Conservation (phyloP, 2,113 vertebrate genomes). For the Probosciger aterrimus region DNA sequence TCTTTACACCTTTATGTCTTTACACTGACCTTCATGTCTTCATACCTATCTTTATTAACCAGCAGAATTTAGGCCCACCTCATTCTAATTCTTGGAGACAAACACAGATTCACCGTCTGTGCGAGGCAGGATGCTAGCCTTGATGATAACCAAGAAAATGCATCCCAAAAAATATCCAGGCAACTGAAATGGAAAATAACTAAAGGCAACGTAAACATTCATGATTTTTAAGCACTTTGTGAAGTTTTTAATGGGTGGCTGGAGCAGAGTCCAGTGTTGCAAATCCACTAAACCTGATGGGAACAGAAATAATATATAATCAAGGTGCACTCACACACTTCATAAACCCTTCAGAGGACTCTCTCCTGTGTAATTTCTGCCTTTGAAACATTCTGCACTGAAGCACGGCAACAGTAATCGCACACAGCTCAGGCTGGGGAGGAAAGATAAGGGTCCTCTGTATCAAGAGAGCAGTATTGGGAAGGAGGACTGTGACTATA, state of each 20-base stretch:
- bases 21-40: not conserved
- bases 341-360: not conserved
- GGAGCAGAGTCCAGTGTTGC: not conserved
- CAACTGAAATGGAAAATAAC: not conserved
- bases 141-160: not conserved
- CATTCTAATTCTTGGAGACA: not conserved
- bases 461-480: not conserved
- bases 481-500: not conserved
- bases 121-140: not conserved
- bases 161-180: not conserved
- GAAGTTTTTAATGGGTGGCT: not conserved
- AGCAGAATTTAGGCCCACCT: not conserved
- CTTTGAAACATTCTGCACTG: not conserved
- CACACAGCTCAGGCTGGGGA: not conserved
- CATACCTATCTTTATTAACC: not conserved
- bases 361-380: not conserved
- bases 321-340: not conserved
- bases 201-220: not conserved
- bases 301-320: not conserved
- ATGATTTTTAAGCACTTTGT: not conserved
- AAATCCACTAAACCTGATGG: not conserved
- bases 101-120: not conserved
- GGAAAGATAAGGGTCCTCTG: not conserved
- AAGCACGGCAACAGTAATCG: not conserved
- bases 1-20: not conserved